phyloP scores from a whole-genome alignment of 2,113 vertebrate species.

The Elanoides forficatus region DNA sequence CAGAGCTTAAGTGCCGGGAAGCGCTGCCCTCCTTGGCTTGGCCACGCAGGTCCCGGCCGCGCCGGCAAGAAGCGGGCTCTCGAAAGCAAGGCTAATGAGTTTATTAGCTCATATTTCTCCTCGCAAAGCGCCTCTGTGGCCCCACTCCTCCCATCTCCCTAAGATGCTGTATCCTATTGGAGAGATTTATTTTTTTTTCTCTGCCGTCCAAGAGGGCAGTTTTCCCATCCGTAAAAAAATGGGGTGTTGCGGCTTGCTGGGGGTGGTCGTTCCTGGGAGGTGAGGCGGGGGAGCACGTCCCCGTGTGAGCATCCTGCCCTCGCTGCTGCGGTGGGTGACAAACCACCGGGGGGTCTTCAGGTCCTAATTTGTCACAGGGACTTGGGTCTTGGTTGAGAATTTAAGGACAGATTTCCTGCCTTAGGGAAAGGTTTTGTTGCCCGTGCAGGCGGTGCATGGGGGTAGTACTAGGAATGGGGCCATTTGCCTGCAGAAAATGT shows the following conservation, averaged over 20 bases:
- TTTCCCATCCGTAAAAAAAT: not conserved
- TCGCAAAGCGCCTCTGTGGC: not conserved
- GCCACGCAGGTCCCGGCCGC: fast-evolving
- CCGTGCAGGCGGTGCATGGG: fast-evolving
- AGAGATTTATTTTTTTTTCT: not conserved
- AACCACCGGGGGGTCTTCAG: not conserved
- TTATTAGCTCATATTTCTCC: not conserved
- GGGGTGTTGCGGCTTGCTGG: fast-evolving
- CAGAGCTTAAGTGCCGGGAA: not conserved
- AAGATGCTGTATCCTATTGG: not conserved
- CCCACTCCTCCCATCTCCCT: not conserved
- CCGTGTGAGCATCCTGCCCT: not conserved
- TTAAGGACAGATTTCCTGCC: not conserved
- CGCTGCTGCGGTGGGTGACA: fast-evolving
- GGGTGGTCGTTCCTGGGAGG: fast-evolving
- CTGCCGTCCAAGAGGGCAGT: fast-evolving
- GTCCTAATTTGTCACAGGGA: not conserved
- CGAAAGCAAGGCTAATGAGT: not conserved
- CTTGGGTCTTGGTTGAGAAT: not conserved
- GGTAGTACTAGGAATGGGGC: fast-evolving
- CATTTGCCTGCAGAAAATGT: not conserved
- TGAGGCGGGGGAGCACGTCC: not conserved
- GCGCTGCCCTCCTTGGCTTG: not conserved
- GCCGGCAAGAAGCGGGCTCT: fast-evolving
- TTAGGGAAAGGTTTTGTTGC: not conserved